phyloP scores from a whole-genome alignment of 2,113 vertebrate species.

The Ochotona curzoniae region DNA sequence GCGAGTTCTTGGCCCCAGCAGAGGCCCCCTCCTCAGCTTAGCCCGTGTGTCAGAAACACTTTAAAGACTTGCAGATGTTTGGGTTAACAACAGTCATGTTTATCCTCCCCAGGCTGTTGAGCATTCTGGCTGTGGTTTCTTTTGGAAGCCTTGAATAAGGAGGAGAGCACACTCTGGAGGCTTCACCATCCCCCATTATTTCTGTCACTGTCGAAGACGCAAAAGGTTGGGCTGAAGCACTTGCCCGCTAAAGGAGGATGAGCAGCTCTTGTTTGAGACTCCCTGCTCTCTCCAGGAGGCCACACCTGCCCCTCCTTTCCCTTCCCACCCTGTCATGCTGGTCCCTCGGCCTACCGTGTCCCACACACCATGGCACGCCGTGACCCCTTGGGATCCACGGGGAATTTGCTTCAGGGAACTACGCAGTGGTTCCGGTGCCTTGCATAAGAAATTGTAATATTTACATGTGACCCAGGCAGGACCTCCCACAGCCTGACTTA shows the following conservation, averaged over 20 bases:
- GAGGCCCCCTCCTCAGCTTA: constrained; percentile 54
- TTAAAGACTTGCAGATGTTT: constrained; percentile 68
- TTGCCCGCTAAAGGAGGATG: neutral
- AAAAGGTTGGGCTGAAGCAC: neutral
- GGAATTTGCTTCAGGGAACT: too few relatives aligned
- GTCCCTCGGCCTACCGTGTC: neutral
- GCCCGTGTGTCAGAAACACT: constrained; percentile 59
- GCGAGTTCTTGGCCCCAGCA: constrained; percentile 42
- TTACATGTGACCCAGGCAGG: too few relatives aligned
- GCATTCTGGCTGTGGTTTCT: constrained; percentile 57
- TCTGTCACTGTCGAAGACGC: constrained; percentile 3
- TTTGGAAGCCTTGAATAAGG: constrained; percentile 25
- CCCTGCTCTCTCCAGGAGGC: neutral
- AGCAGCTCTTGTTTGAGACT: neutral
- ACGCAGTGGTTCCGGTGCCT: too few relatives aligned
- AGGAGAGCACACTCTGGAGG: neutral
- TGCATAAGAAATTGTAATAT: too few relatives aligned
- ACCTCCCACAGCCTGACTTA: too few relatives aligned
- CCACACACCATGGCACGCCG: too few relatives aligned
- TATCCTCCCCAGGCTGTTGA: constrained; percentile 31
- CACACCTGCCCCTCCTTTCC: neutral
- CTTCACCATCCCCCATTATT: constrained; percentile 6
- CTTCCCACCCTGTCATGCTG: neutral
- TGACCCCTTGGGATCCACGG: too few relatives aligned
- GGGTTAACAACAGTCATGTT: constrained; percentile 45